Evolutionary conservation across 1,140 invertebrate species (phyloP).

Genomic region (Drosophila elegans): DNA sequence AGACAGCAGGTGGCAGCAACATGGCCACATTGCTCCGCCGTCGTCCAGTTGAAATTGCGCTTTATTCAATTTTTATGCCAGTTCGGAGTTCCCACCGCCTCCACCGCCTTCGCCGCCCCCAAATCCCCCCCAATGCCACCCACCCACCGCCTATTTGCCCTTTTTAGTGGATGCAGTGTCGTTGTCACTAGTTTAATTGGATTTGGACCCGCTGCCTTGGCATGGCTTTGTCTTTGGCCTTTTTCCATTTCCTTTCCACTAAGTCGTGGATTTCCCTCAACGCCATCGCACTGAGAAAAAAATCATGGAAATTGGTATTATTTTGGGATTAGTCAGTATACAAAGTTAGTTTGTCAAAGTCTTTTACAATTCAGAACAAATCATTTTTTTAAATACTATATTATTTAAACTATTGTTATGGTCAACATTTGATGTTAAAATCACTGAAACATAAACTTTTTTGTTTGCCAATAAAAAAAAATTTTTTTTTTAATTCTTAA

Average conservation of each 20-base stretch:
- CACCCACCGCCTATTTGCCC: constrained; percentile 25
- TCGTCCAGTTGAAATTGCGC: constrained; percentile 70
- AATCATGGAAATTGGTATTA: neutral
- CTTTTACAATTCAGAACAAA: no score
- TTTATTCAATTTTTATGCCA: constrained; percentile 77
- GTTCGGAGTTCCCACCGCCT: constrained; percentile 18
- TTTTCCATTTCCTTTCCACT: constrained; percentile 15
- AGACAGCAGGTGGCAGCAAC: constrained; percentile 74
- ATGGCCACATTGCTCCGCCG: constrained; percentile 29
- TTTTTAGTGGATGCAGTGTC: constrained; percentile 71
- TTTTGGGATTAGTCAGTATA: no score
- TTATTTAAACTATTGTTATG: no score
- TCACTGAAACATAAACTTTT: no score
- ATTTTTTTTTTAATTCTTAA: no score
- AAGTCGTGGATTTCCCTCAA: constrained; percentile 37
- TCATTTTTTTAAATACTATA: no score
- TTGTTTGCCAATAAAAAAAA: no score
- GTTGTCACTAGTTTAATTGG: constrained; percentile 80
- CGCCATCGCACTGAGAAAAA: constrained; percentile 18
- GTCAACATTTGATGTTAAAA: no score
- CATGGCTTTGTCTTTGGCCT: constrained; percentile 61
- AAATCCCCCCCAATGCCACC: neutral
- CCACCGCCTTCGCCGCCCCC: constrained; percentile 21
- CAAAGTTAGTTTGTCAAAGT: neutral
- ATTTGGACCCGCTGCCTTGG: constrained; percentile 61